Base-by-base conservation (phyloP, 2,113 vertebrate genomes). In the Halcyon malimbica region DNA sequence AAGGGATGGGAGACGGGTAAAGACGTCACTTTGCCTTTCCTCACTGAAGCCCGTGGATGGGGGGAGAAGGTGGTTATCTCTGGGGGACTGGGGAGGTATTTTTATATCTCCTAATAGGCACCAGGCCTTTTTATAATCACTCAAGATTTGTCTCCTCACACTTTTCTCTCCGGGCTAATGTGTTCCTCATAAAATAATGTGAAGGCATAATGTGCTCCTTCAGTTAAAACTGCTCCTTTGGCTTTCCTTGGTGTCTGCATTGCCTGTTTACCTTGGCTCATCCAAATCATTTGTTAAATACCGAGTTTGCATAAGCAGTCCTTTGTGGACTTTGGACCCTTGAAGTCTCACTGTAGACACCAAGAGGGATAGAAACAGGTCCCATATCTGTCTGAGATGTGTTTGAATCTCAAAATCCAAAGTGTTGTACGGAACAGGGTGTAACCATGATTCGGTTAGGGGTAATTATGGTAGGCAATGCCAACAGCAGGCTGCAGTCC, bases 211-310 rank as follows among this genome's bases (percentile, higher is more conserved):
- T 6, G 16, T 83, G 79, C 50, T 92, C 85, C 81, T 90, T 94
- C 81, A 91, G 81, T 71, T 82, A 18, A 73, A 87, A 59, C 57
- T 46, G 83, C 67, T 87, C 42, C 37, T 62, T 91, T 76, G 74
- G 74, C 93, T 81, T 95, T 87, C 67, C 62, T 11, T 59, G 62
- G 73, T 92, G 81, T 87, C 93, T 75, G 78, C 74, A n/a, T 79
- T 64, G 56, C 93, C 67, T 95, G 1, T 96, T 97, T 96, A 70
- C 81, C 65, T 94, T 91, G 95, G 89, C 91, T 95, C 51, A 54
- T 93, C 96, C 74, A 70, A 89, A 85, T 82, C 13, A 75, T 94
- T 96, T 96, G 93, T 94, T 96, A 94, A 96, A 94, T 91, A 85
- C 74, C 53, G 62, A 16, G 74, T 95, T 95, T 89, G 59, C 62